A percentile compares a stretch with the other conserved stretches of the same genome.
Conservation (phyloP, 2,888 invertebrate genomes). For the Glaucopsyche alexis region DNA sequence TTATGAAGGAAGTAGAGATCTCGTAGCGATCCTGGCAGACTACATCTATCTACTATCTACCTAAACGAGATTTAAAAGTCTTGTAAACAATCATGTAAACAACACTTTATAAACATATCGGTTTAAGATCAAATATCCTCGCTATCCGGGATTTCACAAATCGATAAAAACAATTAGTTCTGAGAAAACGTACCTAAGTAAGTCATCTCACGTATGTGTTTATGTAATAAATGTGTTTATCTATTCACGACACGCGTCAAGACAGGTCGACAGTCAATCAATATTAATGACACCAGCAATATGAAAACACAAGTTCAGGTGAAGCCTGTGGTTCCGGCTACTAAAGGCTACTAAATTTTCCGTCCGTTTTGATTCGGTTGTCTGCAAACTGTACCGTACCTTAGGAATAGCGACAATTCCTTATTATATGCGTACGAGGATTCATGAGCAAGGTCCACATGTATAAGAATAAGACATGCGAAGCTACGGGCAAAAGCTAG, state of each 20-base stretch:
- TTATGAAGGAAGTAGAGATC: no score
- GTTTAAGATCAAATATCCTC: background rate
- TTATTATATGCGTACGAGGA: no score
- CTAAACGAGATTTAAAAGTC: no score
- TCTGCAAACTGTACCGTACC: no score
- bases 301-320: background rate
- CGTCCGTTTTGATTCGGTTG: background rate
- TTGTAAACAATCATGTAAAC: no score
- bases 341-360: background rate
- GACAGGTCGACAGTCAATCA: background rate
- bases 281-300: background rate
- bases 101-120: no score
- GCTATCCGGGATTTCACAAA: background rate
- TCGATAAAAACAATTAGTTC: conserved; percentile 14
- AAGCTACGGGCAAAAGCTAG: no score
- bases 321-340: background rate
- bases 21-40: no score
- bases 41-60: no score
- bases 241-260: conserved; percentile 11
- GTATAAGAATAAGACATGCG: no score
- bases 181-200: conserved; percentile 16
- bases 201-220: conserved; percentile 26
- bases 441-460: no score
- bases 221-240: conserved; percentile 20
- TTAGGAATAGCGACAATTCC: no score